Evolutionary conservation across 2,888 invertebrate genomes (phyloP).

Genomic region (Abscondita cerata): DNA sequence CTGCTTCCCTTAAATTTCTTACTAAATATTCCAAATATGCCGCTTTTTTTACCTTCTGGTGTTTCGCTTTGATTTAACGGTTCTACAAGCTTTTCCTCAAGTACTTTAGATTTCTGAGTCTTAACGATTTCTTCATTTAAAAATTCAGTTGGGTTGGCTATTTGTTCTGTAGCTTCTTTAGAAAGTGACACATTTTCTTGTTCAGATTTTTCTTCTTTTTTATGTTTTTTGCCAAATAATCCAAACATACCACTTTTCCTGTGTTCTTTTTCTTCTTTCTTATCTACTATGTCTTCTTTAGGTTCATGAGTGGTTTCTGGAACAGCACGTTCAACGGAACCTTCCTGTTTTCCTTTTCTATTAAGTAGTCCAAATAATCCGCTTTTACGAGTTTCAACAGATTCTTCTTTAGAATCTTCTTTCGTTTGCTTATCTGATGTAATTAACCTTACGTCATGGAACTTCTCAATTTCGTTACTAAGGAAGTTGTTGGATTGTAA

Average conservation of each 20-base stretch:
- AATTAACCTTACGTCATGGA: not conserved
- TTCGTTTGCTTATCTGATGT: not conserved
- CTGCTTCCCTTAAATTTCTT: conserved; percentile 35
- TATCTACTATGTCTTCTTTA: not conserved
- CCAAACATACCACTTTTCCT: conserved; percentile 43
- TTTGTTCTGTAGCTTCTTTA: not conserved
- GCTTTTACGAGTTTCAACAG: conserved; percentile 18
- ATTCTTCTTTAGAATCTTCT: not conserved
- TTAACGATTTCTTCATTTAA: conserved; percentile 1
- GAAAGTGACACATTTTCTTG: conserved; percentile 1
- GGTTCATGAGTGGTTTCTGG: conserved; percentile 12
- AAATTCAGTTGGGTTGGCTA: conserved; percentile 6
- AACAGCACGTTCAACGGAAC: conserved; percentile 5
- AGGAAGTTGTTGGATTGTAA: not conserved
- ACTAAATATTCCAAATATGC: conserved; percentile 41
- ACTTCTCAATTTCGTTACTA: not conserved
- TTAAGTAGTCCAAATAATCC: conserved; percentile 42
- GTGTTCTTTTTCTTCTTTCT: conserved; percentile 19
- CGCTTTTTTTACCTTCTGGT: conserved; percentile 33
- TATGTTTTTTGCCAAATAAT: conserved; percentile 42
- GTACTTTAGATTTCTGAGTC: not conserved
- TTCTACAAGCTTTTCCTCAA: not conserved
- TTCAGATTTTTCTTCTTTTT: conserved; percentile 28
- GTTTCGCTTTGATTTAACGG: not conserved
- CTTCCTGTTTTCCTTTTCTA: conserved; percentile 44